These are phyloP conservation scores for Chionoecetes opilio DNA, from an alignment of 1,140 invertebrate species.

Conservation along the genomic window DNA sequence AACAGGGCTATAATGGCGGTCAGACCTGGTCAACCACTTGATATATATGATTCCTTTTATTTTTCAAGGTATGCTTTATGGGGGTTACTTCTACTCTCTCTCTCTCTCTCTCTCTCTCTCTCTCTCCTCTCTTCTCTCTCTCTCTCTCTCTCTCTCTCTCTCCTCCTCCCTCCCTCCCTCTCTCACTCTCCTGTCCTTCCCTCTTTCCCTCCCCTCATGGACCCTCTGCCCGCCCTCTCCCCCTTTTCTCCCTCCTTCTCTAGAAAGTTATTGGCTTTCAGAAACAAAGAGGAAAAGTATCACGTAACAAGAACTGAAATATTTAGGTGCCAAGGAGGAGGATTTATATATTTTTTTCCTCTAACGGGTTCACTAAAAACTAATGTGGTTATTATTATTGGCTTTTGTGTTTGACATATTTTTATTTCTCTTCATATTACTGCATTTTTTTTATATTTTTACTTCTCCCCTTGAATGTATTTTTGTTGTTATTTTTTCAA, in stretches of 20 bases:
- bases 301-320: neutral
- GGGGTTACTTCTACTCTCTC: neutral
- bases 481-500: no score
- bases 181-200: neutral
- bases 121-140: neutral
- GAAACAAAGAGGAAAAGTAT: neutral
- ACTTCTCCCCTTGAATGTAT: no score
- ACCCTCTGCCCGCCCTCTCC: no score
- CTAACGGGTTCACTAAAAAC: no score
- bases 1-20: neutral
- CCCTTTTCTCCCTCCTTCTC: no score
- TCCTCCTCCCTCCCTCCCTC: neutral
- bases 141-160: neutral
- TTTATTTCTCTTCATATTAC: no score
- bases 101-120: slow-evolving; percentile 27
- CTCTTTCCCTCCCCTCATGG: no score
- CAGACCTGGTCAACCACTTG: neutral
- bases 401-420: no score
- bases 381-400: no score
- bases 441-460: no score
- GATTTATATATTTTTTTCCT: no score
- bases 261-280: neutral
- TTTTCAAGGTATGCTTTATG: neutral
- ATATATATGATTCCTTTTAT: neutral
- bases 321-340: neutral